Percentiles rank a stretch among this genome's conserved stretches.
phyloP scores from a whole-genome alignment of 2,113 vertebrate species.

The Tautogolabrus adspersus region DNA sequence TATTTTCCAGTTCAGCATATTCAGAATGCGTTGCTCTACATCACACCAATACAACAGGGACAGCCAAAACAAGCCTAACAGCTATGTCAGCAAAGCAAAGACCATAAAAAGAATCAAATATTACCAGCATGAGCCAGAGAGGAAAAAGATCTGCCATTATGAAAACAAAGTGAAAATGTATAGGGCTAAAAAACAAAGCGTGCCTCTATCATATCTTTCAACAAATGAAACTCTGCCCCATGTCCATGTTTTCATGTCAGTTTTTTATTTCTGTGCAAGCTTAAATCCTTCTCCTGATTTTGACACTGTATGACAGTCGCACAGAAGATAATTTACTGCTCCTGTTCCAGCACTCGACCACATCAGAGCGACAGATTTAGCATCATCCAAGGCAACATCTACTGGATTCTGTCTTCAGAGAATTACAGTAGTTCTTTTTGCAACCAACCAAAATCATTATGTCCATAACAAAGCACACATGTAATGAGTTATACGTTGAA shows the following conservation, averaged over 20 bases:
- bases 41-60: conserved; percentile 11
- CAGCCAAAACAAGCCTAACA: not conserved
- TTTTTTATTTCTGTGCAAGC: conserved; percentile 41
- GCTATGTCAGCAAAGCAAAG: conserved; percentile 1
- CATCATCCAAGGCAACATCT: conserved; percentile 27
- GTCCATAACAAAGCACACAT: conserved; percentile 28
- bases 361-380: conserved; percentile 42
- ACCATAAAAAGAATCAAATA: not conserved
- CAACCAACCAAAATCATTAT: conserved; percentile 24
- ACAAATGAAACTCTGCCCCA: too few species aligned
- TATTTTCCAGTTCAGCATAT: conserved; percentile 25
- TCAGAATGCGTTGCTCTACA: conserved; percentile 7
- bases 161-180: conserved; percentile 4
- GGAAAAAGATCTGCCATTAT: conserved; percentile 8
- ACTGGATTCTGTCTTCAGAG: conserved; percentile 16
- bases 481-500: conserved; percentile 1
- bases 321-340: conserved; percentile 43
- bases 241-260: conserved; percentile 26
- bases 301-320: conserved; percentile 40
- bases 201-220: not conserved
- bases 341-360: conserved; percentile 43
- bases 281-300: conserved; percentile 37
- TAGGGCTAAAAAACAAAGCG: not conserved
- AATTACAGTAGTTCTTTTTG: conserved; percentile 12
- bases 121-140: not conserved